Evolutionary conservation across 2,888 invertebrate species (phyloP), one percentile per base, ranked within the genome.

Genomic region (Epinotia ramella): DNA sequence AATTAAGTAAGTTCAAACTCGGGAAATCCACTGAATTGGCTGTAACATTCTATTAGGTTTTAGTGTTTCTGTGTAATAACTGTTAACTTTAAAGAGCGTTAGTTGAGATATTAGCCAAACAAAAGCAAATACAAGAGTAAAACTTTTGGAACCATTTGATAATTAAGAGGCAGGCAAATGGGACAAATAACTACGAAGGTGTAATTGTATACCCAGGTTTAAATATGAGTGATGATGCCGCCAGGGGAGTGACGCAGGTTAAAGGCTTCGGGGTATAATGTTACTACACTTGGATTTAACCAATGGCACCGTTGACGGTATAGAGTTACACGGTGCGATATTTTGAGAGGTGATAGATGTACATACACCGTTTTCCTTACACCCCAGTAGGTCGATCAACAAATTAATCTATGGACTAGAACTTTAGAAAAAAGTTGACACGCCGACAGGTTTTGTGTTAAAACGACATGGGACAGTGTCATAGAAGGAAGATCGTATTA

Each of bases 221-320:
- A 69, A 80, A 83, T 87, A 81, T 84, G 84, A 87, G 79, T 86
- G 87, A 86, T 86, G 83, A 83, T 84, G 84, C 87, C 88, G 84
- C 84, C 81, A 79, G 78, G 78, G 81, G 79, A 82, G 81, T 80
- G 83, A 83, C 81, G 84, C 83, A 84, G 84, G 81, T 82, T 85
- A 85, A 84, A 85, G 82, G 78, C 81, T 80, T 77, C 75, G 71
- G 80, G 84, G 84, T 90, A 91, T 93, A 87, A 84, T 85, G 85
- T 94, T 92, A 80, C 82, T 81, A 84, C 82, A 89, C 84, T 88
- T 89, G 82, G 83, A 87, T 86, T 88, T 86, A 88, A 91, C 91
- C 89, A 92, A 89, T 92, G 92, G 91, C 93, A 92, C 88, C 87
- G 87, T 73, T 86, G 81, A 85, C 84, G 88, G 86, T 91, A 90